These are phyloP conservation scores for Australoheros scitulus DNA, from an alignment of 2,113 vertebrate species.

Conservation along the genomic window DNA sequence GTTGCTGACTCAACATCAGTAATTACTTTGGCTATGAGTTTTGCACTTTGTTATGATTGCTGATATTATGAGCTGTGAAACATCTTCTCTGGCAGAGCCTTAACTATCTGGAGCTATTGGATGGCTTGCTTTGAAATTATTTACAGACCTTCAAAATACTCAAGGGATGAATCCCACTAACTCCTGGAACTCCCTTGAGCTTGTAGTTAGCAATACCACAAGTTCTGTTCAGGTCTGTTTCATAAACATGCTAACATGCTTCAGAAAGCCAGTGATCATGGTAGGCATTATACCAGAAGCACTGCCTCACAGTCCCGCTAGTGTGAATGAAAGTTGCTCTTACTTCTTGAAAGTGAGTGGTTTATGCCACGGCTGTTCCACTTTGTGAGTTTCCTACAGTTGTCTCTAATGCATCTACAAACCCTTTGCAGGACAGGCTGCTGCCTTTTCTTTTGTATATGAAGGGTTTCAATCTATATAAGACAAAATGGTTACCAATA, in stretches of 20 bases:
- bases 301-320: not conserved
- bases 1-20: constrained; percentile 43
- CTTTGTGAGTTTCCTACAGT: not conserved
- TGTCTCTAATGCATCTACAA: not conserved
- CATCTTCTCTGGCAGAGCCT: constrained; percentile 26
- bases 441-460: not conserved
- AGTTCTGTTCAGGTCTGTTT: not conserved
- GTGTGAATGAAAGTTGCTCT: not conserved
- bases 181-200: not conserved
- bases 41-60: constrained; percentile 36
- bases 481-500: not conserved
- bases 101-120: not conserved
- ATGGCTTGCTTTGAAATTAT: not conserved
- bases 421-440: not conserved
- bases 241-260: not conserved
- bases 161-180: not conserved
- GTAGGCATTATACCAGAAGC: not conserved
- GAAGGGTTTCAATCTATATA: not conserved
- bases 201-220: not conserved
- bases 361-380: not conserved
- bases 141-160: not conserved
- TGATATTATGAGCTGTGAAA: constrained; percentile 49
- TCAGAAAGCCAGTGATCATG: not conserved
- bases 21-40: constrained; percentile 9
- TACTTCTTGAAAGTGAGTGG: not conserved